Conservation (phyloP, 2,888 invertebrate species). For the Apamea crenata region DNA sequence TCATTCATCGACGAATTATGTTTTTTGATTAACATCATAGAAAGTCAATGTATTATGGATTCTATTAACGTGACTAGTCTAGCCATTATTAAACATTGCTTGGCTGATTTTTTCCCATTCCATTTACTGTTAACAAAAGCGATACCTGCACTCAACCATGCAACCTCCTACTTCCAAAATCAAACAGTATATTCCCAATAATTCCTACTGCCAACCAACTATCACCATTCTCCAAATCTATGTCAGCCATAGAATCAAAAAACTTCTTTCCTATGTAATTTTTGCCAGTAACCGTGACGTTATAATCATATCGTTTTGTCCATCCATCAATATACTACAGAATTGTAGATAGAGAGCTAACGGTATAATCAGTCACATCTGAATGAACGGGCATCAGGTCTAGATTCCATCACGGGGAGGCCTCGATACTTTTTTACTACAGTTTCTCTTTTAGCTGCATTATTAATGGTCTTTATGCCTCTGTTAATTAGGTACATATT, state of each 20-base stretch:
- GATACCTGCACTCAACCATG: not conserved
- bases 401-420: slow-evolving; percentile 80
- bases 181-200: not conserved
- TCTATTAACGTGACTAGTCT: not conserved
- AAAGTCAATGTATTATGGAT: not conserved
- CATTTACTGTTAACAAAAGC: not conserved
- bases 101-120: not conserved
- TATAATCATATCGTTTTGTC: slow-evolving; percentile 53
- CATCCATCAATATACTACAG: slow-evolving; percentile 57
- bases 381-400: slow-evolving; percentile 75
- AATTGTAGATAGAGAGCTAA: slow-evolving; percentile 61
- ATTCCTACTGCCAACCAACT: slow-evolving; percentile 6
- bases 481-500: slow-evolving; percentile 70
- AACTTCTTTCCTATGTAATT: slow-evolving; percentile 39
- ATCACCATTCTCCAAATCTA: slow-evolving; percentile 31
- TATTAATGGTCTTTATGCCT: slow-evolving; percentile 71
- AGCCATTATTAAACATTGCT: not conserved
- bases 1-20: not conserved
- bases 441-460: slow-evolving; percentile 82
- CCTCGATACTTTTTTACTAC: slow-evolving; percentile 81
- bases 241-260: slow-evolving; percentile 47
- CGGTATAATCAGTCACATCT: slow-evolving; percentile 75
- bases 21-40: not conserved
- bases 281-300: slow-evolving; percentile 58
- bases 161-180: not conserved